These are phyloP conservation scores for Trachops cirrhosus DNA, from an alignment of 2,797 vertebrate species.

Conservation along the genomic window DNA sequence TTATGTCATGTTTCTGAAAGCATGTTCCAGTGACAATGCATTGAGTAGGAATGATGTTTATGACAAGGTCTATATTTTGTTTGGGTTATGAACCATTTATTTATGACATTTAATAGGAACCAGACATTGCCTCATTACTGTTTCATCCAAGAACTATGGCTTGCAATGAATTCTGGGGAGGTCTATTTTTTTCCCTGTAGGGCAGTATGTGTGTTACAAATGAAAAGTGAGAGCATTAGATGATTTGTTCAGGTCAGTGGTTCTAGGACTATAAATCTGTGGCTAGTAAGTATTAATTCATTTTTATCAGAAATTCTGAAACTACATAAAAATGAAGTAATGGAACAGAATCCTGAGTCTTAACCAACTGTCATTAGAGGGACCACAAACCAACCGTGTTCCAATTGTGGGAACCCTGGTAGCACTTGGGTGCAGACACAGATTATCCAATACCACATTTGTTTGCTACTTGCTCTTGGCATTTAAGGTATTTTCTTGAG, in stretches of 20 bases:
- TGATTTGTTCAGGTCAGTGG: neutral
- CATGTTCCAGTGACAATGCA: neutral
- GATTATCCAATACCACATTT: neutral
- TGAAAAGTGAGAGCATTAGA: neutral
- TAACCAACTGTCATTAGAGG: neutral
- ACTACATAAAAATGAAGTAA: neutral
- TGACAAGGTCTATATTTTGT: constrained; percentile 28
- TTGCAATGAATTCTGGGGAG: constrained; percentile 6
- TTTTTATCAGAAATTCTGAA: neutral
- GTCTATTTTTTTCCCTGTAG: neutral
- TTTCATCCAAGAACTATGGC: constrained; percentile 35
- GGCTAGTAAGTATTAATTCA: neutral
- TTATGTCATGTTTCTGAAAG: neutral
- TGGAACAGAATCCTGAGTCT: neutral
- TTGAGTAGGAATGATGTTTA: neutral
- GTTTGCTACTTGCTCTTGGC: neutral
- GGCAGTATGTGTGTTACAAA: constrained; percentile 22
- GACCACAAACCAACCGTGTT: neutral
- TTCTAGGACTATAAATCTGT: neutral
- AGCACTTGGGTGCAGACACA: neutral
- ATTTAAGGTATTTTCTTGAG: neutral
- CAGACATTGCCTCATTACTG: constrained; percentile 59
- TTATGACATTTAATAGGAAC: constrained; percentile 47
- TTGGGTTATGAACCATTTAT: constrained; percentile 57
- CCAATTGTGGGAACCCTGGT: neutral